Conservation (phyloP, 1,140 invertebrate species). For the Formica selysi region DNA sequence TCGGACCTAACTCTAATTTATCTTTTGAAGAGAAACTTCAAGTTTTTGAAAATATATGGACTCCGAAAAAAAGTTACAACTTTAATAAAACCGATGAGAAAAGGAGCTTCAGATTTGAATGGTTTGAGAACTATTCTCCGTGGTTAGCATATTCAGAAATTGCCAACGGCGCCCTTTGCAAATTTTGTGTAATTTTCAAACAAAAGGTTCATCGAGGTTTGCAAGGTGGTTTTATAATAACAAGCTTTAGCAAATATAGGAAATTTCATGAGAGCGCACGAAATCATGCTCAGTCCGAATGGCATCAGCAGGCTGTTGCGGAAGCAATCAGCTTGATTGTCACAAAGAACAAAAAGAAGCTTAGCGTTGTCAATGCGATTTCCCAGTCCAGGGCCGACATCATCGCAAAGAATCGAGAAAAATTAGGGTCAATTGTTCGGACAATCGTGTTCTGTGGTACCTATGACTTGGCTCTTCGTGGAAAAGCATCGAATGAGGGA, state of each 20-base stretch:
- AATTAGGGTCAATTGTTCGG: neutral
- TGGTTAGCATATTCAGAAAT: neutral
- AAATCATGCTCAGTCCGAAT: neutral
- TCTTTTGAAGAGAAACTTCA: too few relatives aligned
- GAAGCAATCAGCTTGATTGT: neutral
- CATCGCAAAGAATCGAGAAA: neutral
- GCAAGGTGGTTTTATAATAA: slow-evolving; percentile 5
- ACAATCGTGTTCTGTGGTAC: neutral
- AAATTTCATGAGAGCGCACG: neutral
- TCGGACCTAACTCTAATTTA: too few relatives aligned
- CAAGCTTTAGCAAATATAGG: neutral
- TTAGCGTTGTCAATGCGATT: neutral
- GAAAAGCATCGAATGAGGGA: slow-evolving; percentile 2
- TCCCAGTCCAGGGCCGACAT: neutral
- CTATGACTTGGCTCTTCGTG: slow-evolving; percentile 9
- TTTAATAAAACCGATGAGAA: too few relatives aligned
- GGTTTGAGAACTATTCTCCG: too few relatives aligned
- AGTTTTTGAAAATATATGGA: too few relatives aligned
- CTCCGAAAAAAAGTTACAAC: too few relatives aligned
- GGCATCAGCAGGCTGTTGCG: neutral
- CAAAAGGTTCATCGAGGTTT: neutral
- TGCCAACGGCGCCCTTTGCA: neutral
- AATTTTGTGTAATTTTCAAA: neutral
- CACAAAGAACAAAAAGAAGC: neutral
- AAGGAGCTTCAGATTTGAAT: too few relatives aligned